phyloP scores from a whole-genome alignment of 2,797 vertebrate genomes.

The Halcyon smyrnensis region DNA sequence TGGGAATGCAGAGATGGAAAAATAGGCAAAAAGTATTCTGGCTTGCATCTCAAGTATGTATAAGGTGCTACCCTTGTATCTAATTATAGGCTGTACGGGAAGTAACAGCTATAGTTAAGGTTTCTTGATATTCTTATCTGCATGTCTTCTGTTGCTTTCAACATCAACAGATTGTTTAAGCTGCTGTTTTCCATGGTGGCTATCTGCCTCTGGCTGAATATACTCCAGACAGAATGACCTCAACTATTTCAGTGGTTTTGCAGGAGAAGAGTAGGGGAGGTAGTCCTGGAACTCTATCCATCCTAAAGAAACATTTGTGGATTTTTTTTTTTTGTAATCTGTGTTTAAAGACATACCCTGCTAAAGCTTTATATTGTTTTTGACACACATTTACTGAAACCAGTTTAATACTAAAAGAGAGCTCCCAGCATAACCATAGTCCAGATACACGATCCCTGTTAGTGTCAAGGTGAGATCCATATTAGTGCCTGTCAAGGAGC shows the following conservation, averaged over 20 bases:
- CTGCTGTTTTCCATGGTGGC: neutral
- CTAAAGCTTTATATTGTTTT: neutral
- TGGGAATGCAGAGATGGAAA: neutral
- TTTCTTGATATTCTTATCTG: slow-evolving; percentile 9
- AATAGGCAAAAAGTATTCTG: neutral
- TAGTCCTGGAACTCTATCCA: neutral
- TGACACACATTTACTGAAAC: neutral
- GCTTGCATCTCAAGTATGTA: neutral
- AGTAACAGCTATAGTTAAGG: neutral
- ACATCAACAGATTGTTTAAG: neutral
- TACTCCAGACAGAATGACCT: neutral
- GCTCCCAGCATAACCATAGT: neutral
- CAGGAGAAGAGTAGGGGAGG: neutral
- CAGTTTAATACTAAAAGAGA: neutral
- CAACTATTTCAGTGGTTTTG: neutral
- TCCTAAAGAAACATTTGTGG: neutral
- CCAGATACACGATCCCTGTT: neutral
- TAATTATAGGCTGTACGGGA: slow-evolving; percentile 20
- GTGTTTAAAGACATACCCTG: neutral
- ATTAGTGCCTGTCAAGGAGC: neutral
- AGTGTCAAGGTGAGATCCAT: neutral
- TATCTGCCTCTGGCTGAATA: neutral
- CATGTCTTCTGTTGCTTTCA: neutral
- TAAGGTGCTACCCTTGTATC: neutral
- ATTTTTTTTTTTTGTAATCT: neutral